These are phyloP conservation scores for Caenorhabditis parvicauda DNA, from an alignment of 2,888 invertebrate species.

Conservation along the genomic window DNA sequence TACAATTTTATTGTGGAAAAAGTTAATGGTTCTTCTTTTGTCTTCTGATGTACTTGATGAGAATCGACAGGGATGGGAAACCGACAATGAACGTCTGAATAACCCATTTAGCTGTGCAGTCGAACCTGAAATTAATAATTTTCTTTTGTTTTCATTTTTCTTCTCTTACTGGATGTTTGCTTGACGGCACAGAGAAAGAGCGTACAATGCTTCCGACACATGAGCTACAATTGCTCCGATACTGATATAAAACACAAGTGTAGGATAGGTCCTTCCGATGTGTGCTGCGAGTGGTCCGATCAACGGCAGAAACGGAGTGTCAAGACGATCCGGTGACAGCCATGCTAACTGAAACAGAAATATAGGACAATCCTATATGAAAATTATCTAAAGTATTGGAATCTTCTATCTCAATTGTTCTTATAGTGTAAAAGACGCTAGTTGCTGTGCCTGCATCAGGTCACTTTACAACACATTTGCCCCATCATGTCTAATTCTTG, in stretches of 20 bases:
- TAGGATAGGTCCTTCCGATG: slow-evolving; percentile 14
- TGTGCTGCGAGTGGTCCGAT: slow-evolving; percentile 32
- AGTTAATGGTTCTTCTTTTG: slow-evolving; percentile 22
- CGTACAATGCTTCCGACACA: slow-evolving; percentile 46
- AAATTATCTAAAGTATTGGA: too few species aligned
- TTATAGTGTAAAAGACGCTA: too few species aligned
- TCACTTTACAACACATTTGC: too few species aligned
- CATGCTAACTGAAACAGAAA: slow-evolving; percentile 33
- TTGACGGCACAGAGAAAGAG: slow-evolving; percentile 45
- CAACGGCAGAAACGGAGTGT: slow-evolving; percentile 21
- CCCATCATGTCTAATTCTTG: too few species aligned
- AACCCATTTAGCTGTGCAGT: slow-evolving; percentile 53
- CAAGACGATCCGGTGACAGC: slow-evolving; percentile 29
- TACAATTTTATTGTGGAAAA: slow-evolving; percentile 11
- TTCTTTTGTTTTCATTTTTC: background rate
- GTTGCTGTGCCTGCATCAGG: too few species aligned
- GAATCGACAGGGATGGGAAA: slow-evolving; percentile 50
- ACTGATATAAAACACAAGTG: slow-evolving; percentile 37
- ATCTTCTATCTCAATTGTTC: too few species aligned
- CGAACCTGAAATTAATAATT: slow-evolving; percentile 27
- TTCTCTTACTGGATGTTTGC: slow-evolving; percentile 36
- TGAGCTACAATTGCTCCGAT: slow-evolving; percentile 49
- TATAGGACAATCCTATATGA: too few species aligned
- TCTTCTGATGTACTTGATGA: slow-evolving; percentile 16
- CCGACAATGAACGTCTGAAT: slow-evolving; percentile 56